Base-by-base conservation (phyloP, 1,140 invertebrate species). In the Leptinotarsa texana region DNA sequence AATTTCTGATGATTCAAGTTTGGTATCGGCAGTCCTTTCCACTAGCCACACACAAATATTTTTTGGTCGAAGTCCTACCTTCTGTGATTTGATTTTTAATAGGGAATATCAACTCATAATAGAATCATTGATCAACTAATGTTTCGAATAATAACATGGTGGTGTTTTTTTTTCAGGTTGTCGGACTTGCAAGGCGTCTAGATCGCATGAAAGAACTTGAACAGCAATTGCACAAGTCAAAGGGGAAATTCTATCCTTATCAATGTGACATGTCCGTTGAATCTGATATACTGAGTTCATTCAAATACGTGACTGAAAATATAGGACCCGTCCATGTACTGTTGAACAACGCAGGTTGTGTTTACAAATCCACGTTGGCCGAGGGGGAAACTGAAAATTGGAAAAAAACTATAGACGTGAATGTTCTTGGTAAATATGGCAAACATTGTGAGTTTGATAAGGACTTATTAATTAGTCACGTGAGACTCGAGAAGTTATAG, bases 281-380 rank as follows among this genome's bases (percentile, higher is more conserved):
- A 79, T 86, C 88, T 1, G 90, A 93, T 0, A 89, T 95, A 57
- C 80, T 89, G 13, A 83, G 84, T 21, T 88, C 92, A 51, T 95
- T 95, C 80, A 80, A 88, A 69, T 90, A 88, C 87, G 87, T 91
- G 15, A 86, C 89, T 62, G 82, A 87, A 8, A 87, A 88, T 3
- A 84, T 91, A 48, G 92, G 91, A 6, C 89, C 90, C 17, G 85
- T 93, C 1, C 89, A 94, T 80, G 85, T 95, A 4, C 85, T 94
- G 66, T 85, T 95, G 22, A 95, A 95, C 81, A 94, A 93, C 81
- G 93, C 93, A 4, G 93, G 91, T 3, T 80, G 90, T 82, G 77
- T 68, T 75, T 62, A 18, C 77, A 78, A 76, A 75, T 81, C 78
- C 75, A 75, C 47, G 67, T 33, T 85, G 79, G 48, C 80, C 76